Conservation (phyloP, 2,888 invertebrate species). For the Epinotia ramella region DNA sequence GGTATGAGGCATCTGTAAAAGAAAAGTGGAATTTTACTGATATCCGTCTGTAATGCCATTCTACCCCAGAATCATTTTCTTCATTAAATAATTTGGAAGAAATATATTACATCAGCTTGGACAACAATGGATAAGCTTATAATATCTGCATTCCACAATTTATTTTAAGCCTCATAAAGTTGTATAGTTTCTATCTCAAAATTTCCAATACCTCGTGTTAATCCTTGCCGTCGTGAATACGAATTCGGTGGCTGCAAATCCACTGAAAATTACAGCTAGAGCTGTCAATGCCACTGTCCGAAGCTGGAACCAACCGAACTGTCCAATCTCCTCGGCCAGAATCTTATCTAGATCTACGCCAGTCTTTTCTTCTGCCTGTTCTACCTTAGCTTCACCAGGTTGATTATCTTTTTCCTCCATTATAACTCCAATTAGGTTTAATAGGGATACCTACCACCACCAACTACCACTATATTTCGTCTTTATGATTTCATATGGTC, state of each 20-base stretch:
- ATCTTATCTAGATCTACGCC: slow-evolving; percentile 64
- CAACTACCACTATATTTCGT: background rate
- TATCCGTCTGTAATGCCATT: too few relatives aligned
- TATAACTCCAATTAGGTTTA: background rate
- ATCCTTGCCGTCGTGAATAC: slow-evolving; percentile 84
- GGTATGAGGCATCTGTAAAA: slow-evolving; percentile 46
- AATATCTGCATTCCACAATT: too few relatives aligned
- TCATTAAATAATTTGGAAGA: too few relatives aligned
- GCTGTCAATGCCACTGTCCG: slow-evolving; percentile 82
- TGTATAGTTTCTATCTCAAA: background rate
- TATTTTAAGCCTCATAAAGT: too few relatives aligned
- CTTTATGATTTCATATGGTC: too few relatives aligned
- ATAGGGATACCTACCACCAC: background rate
- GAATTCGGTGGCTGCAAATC: slow-evolving; percentile 81
- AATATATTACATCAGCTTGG: too few relatives aligned
- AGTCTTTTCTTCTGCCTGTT: slow-evolving; percentile 30
- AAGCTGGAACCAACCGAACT: slow-evolving; percentile 85
- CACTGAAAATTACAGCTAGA: slow-evolving; percentile 83
- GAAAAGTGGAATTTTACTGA: background rate
- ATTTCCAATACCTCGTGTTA: slow-evolving; percentile 40
- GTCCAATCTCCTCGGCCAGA: slow-evolving; percentile 72
- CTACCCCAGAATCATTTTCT: too few relatives aligned
- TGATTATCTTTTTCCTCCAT: slow-evolving; percentile 17
- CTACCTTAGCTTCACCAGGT: background rate
- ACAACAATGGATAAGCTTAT: too few relatives aligned